Conservation (phyloP, 2,888 invertebrate species). For the Tenthredo mesomela region DNA sequence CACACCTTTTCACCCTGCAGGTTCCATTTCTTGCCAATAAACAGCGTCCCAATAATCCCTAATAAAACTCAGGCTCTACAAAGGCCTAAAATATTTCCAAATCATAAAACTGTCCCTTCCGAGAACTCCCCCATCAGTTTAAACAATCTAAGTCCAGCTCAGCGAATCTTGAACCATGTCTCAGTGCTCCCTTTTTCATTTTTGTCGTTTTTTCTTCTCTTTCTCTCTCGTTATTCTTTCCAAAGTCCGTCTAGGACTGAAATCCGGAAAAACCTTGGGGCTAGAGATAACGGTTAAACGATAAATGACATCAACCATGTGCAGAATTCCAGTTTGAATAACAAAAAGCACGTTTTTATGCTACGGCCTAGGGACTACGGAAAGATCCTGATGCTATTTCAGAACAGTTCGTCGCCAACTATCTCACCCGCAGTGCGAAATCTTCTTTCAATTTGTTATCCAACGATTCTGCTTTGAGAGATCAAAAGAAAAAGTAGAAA, state of each 20-base stretch:
- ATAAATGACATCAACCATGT: not conserved
- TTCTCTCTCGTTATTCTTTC: not conserved
- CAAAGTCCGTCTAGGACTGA: not conserved
- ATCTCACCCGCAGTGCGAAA: not conserved
- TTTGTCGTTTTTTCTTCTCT: not conserved
- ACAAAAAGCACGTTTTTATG: not conserved
- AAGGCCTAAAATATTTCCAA: conserved; percentile 45
- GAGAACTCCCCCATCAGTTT: not conserved
- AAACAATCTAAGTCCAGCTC: conserved; percentile 36
- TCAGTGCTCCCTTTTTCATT: not conserved
- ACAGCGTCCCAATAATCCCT: conserved; percentile 47
- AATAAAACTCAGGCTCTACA: conserved; percentile 15
- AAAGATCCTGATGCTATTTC: not conserved
- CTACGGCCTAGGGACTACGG: not conserved
- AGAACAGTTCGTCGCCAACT: not conserved
- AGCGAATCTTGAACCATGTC: conserved; percentile 1
- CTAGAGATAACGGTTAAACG: not conserved
- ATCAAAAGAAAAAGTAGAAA: not conserved
- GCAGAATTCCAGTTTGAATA: not conserved
- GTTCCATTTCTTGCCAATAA: conserved; percentile 42
- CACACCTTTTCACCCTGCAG: conserved; percentile 43
- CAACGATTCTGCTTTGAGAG: conserved; percentile 2
- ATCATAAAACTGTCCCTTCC: conserved; percentile 50
- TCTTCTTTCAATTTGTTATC: conserved; percentile 10
- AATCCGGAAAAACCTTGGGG: not conserved